Evolutionary conservation across 2,797 vertebrate genomes (phyloP), one percentile per base, ranked within the genome.

Genomic region (Micromesistius poutassou): DNA sequence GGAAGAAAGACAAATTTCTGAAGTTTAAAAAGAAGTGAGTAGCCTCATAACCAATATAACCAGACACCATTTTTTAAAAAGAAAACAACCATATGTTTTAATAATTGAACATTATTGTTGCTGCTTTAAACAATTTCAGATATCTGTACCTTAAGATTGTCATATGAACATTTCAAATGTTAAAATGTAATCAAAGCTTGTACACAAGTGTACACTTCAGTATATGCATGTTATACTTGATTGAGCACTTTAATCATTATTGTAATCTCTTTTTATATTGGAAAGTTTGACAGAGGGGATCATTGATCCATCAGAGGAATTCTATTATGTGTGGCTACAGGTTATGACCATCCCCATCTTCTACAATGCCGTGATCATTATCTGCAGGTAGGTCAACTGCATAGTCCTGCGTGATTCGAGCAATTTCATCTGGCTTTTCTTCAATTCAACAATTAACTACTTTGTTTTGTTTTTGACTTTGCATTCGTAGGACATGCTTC

Each of bases 331-430:
- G 35, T 99, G 97, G 97, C 88, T 98, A 62, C 95, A 95, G 83
- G 76, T 94, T 2, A 97, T 97, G 96, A 92, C 91, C 71, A 85
- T 95, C 2, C 96, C 96, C 33, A 76, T 98, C 62, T 90, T 96
- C 80, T 99, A 98, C 92, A 98, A 97, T 90, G 95, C 94, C 91
- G 93, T 97, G 46, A 90, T 97, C 85, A 89, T 97, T 73, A 93
- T 98, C 83, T 94, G 95, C 91, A 96, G 97, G 97, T 99, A 84
- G 2, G 79, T 12, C 19, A 13, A 36, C 55, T 2, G 9, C 70
- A 35, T 28, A 33, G 71, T 38, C 13, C 77, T 4, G 6, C 16
- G 66, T 28, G 28, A 72, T 9, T n/a, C 40, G 28, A 33, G 30
- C 30, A 55, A 5, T 14, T 9, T 35, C 22, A 1, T 1, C 31